Evolutionary conservation across 2,797 vertebrate species (phyloP).

Genomic region (Oreortyx pictus): DNA sequence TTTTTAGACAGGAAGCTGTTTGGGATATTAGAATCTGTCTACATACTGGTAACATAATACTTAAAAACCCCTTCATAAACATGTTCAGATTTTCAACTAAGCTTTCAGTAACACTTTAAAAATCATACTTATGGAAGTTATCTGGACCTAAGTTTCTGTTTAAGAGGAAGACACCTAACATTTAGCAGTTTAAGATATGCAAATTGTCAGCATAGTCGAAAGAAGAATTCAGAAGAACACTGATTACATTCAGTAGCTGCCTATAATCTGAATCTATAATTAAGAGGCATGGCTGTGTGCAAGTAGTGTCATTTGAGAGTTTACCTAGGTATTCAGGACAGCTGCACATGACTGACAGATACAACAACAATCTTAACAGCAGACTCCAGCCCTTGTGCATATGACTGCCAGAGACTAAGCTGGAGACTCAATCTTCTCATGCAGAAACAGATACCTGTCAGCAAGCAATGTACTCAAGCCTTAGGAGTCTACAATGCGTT

Average conservation of each 20-base stretch:
- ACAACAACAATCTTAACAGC: neutral
- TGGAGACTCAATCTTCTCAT: neutral
- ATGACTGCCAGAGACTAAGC: neutral
- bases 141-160: neutral
- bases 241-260: neutral
- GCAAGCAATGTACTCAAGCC: neutral
- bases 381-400: neutral
- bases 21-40: too few species aligned
- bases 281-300: neutral
- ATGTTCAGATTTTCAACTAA: neutral
- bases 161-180: neutral
- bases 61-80: neutral
- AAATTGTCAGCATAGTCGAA: neutral
- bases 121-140: neutral
- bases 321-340: neutral
- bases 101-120: neutral
- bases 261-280: neutral
- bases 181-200: fast-evolving
- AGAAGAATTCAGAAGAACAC: neutral
- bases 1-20: neutral
- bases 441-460: neutral
- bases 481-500: neutral
- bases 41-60: neutral
- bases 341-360: neutral
- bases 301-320: neutral